Base-by-base conservation (phyloP, 2,888 invertebrate species). In the Aphidoletes aphidimyza region DNA sequence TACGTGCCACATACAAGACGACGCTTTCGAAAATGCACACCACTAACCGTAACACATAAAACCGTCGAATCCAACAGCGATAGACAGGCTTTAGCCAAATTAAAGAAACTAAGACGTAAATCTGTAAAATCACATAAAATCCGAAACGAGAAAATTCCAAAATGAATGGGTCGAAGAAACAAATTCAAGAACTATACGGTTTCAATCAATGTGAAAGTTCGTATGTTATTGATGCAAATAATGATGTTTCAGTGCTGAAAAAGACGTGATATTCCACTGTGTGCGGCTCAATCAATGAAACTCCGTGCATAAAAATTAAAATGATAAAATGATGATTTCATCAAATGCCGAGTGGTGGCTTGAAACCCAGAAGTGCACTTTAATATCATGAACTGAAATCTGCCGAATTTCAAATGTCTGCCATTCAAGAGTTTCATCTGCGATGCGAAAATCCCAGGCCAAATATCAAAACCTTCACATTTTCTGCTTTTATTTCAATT, bases 301-400 rank as follows among this genome's bases (percentile, higher is more conserved):
- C 17, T 69, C 34, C 34, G 69, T 69, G 69, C 69, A 69, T 69
- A 30, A 69, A 69, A 69, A 69, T 69, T 69, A 69, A 69, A 54
- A 47, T 47, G 47, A 47, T 47, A 47, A 47, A 69, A 69, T 69
- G 30, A 69, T 69, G 69, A 69, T 69, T 69, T 30, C 30, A 30
- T 69, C 30, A 30, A 69, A 69, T 69, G 30, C 5, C 69, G 17
- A 5, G n/a, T n/a, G n/a, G n/a, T n/a, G n/a, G 22, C 54, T 30
- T 0, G 8, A 69, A 14, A 69, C 69, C 14, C 69, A 3, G n/a
- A 69, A 69, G 69, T 69, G 69, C 69, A 69, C 69, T 69, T 30
- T 2, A 69, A 69, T 5, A 30, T 69, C 30, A 69, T 69, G 34
- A n/a, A 69, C 69, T 8, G 34, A 69, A 30, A 69, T 69, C 30